Base-by-base conservation (phyloP, 1,140 invertebrate genomes). In the Camponotus vicinus region DNA sequence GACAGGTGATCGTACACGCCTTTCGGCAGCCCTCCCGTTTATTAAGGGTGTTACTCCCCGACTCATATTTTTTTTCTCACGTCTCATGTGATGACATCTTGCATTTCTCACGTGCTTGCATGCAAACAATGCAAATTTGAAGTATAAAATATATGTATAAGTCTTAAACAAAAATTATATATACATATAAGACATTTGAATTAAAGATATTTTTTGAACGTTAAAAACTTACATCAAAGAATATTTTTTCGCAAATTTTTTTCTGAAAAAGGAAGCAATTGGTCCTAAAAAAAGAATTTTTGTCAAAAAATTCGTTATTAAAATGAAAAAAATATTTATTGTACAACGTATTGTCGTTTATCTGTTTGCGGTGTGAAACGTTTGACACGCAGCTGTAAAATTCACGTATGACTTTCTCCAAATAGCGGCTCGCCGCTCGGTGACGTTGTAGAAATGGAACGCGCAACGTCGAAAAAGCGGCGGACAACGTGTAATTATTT, bases 401-500 rank as follows among this genome's bases (percentile, higher is more conserved):
- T 75, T 83, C 40, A 83, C 69, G 69, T 82, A 82, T 83, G 79
- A 83, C 55, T 83, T 83, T 83, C 79, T 73, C 55, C 79, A 75
- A 83, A 83, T 83, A 83, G 69, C 18, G 52, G 55, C 40, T 73
- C 67, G 49, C 79, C 69, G 40, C 69, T 83, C 79, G 79, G 79
- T 75, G 79, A 83, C 69, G 21, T n/a, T 83, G 69, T 83, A 79
- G 32, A 80, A 78, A 79, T 61, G 69, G 52, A 52, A 77, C 32
- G 85, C 69, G 49, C 34, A 80, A 80, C 45, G 64, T 80, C 63
- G 18, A 37, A 55, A 67, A 67, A 66, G 37, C 49, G n/a, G 21
- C 57, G 45, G 85, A 80, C 71, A 88, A 86, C 85, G 87, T 91
- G 88, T 92, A 93, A 93, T 93, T 93, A 93, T 93, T 92, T 93